phyloP scores from a whole-genome alignment of 2,113 vertebrate genomes.

The Macrotis lagotis region DNA sequence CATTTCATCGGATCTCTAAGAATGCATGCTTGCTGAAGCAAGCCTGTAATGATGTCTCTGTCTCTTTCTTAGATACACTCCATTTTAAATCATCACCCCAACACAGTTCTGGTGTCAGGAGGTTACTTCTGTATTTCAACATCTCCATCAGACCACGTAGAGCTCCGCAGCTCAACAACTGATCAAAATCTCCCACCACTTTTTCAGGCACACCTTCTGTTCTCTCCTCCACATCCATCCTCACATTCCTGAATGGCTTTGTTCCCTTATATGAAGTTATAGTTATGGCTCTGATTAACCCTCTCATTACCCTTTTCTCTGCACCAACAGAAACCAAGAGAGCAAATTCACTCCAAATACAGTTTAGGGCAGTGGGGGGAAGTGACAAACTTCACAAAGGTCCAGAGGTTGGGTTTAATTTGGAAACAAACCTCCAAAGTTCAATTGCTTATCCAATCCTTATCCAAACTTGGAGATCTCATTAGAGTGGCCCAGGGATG shows the following conservation, averaged over 20 bases:
- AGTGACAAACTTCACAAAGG: slow-evolving; percentile 66
- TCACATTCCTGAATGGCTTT: slow-evolving; percentile 60
- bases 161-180: slow-evolving; percentile 63
- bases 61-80: slow-evolving; percentile 31
- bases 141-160: slow-evolving; percentile 2
- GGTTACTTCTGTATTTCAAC: slow-evolving; percentile 48
- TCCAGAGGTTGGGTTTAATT: slow-evolving; percentile 77
- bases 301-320: slow-evolving; percentile 50
- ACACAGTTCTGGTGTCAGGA: slow-evolving; percentile 41
- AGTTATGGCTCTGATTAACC: slow-evolving; percentile 19
- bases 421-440: slow-evolving; percentile 68
- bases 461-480: slow-evolving; percentile 61
- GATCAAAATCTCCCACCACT: slow-evolving; percentile 60
- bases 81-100: slow-evolving; percentile 53
- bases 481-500: slow-evolving; percentile 63
- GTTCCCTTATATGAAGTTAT: slow-evolving; percentile 72
- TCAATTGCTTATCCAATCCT: slow-evolving; percentile 72
- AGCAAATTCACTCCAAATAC: slow-evolving; percentile 71
- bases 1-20: not conserved
- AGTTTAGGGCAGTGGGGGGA: slow-evolving; percentile 55
- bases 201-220: slow-evolving; percentile 47
- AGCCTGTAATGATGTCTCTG: slow-evolving; percentile 13
- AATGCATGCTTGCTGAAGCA: not conserved
- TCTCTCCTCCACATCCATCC: slow-evolving; percentile 13
- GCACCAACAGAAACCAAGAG: slow-evolving; percentile 78